Conservation (phyloP, 1,140 invertebrate species). For the Scaptomyza montana region DNA sequence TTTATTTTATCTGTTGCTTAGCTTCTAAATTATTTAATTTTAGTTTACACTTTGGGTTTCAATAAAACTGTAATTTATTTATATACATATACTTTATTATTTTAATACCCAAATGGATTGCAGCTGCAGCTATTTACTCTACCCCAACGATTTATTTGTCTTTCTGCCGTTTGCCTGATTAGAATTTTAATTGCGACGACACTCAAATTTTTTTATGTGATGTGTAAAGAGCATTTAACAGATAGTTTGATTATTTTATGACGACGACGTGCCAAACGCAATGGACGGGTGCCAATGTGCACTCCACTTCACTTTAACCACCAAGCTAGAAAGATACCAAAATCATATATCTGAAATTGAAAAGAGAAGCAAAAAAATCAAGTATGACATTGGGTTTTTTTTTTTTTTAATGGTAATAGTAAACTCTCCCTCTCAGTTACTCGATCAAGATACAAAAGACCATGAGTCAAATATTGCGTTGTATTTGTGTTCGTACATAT, state of each 20-base stretch:
- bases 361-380: not conserved
- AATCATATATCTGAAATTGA: not conserved
- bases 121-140: slow-evolving; percentile 49
- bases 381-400: slow-evolving; percentile 3
- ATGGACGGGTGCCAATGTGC: slow-evolving; percentile 41
- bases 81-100: slow-evolving; percentile 9
- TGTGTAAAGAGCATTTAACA: slow-evolving; percentile 69
- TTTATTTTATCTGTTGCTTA: not conserved
- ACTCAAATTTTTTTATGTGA: slow-evolving; percentile 54
- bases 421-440: slow-evolving; percentile 3
- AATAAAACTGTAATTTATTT: slow-evolving; percentile 19
- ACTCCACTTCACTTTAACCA: not conserved
- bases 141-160: not conserved
- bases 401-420: slow-evolving; percentile 7
- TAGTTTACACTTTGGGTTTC: slow-evolving; percentile 4
- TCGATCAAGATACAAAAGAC: slow-evolving; percentile 2
- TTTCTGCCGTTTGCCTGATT: slow-evolving; percentile 50
- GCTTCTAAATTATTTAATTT: not conserved
- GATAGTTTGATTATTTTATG: slow-evolving; percentile 75
- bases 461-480: slow-evolving; percentile 40
- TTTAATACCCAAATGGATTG: slow-evolving; percentile 23
- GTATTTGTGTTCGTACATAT: not conserved
- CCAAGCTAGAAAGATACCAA: slow-evolving; percentile 5
- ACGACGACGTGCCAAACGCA: slow-evolving; percentile 70
- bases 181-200: slow-evolving; percentile 58